Evolutionary conservation across 2,888 invertebrate species (phyloP).

Genomic region (Alentia gelatinosa): DNA sequence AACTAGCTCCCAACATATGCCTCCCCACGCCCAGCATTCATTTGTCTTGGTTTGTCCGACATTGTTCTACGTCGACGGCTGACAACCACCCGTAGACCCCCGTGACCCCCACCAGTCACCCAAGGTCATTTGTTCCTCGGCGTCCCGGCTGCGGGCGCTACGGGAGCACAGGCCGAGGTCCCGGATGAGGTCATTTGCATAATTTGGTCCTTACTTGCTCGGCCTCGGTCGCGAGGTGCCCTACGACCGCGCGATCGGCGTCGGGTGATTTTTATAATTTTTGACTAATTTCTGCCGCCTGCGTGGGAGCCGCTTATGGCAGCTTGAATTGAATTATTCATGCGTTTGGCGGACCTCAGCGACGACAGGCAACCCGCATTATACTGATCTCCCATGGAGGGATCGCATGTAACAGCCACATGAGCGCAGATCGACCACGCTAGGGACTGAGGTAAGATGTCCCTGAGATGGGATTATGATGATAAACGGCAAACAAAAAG

Average conservation of each 20-base stretch:
- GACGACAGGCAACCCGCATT: background rate
- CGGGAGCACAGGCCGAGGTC: background rate
- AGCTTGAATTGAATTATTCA: background rate
- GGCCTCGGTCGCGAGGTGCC: background rate
- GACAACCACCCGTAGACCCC: background rate
- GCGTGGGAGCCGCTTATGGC: background rate
- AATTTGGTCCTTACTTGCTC: background rate
- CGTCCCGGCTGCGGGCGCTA: background rate
- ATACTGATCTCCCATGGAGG: background rate
- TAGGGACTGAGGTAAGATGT: background rate
- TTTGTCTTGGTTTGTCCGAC: constrained; percentile 26
- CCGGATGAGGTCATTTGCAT: constrained; percentile 22
- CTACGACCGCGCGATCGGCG: background rate
- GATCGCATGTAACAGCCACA: background rate
- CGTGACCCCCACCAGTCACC: background rate
- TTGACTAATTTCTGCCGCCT: background rate
- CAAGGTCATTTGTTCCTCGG: background rate
- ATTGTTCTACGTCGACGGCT: background rate
- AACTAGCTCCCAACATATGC: constrained; percentile 3
- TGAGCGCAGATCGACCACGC: background rate
- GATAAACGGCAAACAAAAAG: constrained; percentile 1
- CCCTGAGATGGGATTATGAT: background rate
- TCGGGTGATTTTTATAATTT: background rate
- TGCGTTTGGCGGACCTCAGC: background rate
- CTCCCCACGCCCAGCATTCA: background rate